Evolutionary conservation across 2,888 invertebrate species (phyloP).

Genomic region (Ganaspis brasiliensis): DNA sequence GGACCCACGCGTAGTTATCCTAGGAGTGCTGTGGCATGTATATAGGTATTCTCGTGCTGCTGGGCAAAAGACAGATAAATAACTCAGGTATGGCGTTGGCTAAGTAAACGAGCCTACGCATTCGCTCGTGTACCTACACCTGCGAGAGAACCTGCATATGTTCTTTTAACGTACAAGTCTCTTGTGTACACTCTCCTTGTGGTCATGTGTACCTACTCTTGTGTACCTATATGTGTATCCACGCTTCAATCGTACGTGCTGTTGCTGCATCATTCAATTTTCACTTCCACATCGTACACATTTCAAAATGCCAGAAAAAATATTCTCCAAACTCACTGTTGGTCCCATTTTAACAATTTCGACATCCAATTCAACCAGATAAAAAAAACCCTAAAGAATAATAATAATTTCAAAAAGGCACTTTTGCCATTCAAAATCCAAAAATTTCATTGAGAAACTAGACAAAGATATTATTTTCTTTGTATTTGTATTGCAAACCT

Average conservation of each 20-base stretch:
- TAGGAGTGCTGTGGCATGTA: constrained; percentile 64
- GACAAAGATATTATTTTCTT: too few species aligned
- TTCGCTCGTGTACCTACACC: constrained; percentile 66
- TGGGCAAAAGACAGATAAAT: constrained; percentile 78
- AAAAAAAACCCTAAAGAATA: too few species aligned
- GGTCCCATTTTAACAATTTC: too few species aligned
- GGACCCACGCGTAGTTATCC: constrained; percentile 75
- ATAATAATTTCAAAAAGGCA: too few species aligned
- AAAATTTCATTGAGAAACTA: too few species aligned
- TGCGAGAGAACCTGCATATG: constrained; percentile 56
- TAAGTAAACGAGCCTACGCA: constrained; percentile 78
- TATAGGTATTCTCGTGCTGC: constrained; percentile 73
- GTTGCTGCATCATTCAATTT: constrained; percentile 28
- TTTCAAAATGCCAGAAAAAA: neutral
- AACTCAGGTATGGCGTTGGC: constrained; percentile 77
- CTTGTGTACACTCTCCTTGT: constrained; percentile 19
- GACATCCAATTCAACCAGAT: too few species aligned
- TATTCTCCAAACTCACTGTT: too few species aligned
- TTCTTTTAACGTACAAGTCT: constrained; percentile 44
- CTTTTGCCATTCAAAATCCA: too few species aligned
- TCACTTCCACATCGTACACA: neutral
- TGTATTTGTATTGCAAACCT: too few species aligned
- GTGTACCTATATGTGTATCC: constrained; percentile 15
- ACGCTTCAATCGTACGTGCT: constrained; percentile 17
- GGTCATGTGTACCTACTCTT: constrained; percentile 21